These are phyloP conservation scores for Catocala fraxini DNA, from an alignment of 2,888 invertebrate species.

Conservation along the genomic window DNA sequence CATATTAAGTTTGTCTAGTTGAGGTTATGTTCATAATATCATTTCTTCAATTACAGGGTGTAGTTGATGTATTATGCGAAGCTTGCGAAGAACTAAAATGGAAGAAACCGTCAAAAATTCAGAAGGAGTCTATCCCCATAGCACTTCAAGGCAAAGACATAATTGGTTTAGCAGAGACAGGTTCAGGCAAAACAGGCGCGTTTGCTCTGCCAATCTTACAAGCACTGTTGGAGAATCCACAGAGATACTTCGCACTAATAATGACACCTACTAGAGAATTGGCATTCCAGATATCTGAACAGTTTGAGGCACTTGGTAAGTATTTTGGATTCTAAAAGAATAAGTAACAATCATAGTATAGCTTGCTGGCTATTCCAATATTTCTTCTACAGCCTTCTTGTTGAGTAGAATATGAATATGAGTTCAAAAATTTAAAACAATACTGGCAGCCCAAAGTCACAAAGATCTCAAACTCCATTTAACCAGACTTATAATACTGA, in stretches of 20 bases:
- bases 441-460: no score
- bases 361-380: no score
- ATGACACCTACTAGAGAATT: constrained; percentile 99
- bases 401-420: no score
- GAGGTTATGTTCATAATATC: constrained; percentile 53
- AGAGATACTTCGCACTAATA: constrained; percentile 97
- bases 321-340: constrained; percentile 1
- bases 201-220: constrained; percentile 99
- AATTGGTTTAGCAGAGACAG: constrained; percentile 91
- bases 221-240: constrained; percentile 95
- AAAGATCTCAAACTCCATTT: no score
- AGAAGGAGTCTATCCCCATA: constrained; percentile 96
- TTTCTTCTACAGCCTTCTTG: no score
- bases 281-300: constrained; percentile 99
- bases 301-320: constrained; percentile 98
- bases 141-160: constrained; percentile 94
- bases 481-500: no score
- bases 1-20: constrained; percentile 21
- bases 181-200: constrained; percentile 99
- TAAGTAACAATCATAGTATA: no score
- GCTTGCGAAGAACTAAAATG: constrained; percentile 97
- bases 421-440: no score
- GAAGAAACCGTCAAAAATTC: constrained; percentile 98
- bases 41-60: constrained; percentile 88
- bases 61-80: constrained; percentile 96